Evolutionary conservation across 2,113 vertebrate genomes (phyloP).

Genomic region (Aspiorhynchus laticeps): DNA sequence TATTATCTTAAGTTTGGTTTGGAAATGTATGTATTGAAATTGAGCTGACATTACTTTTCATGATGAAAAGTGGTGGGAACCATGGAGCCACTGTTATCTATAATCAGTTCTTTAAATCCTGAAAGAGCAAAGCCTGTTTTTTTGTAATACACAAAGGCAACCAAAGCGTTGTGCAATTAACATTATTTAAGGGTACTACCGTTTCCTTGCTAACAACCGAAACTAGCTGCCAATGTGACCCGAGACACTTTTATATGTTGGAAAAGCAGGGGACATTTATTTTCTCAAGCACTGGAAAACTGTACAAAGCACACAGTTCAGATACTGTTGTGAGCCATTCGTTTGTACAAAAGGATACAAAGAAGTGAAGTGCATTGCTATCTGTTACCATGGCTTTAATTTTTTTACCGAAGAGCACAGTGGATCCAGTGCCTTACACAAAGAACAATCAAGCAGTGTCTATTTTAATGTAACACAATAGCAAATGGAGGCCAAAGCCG

Average conservation of each 20-base stretch:
- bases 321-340: background rate
- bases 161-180: background rate
- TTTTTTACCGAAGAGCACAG: slow-evolving; percentile 4
- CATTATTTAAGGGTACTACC: background rate
- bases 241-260: background rate
- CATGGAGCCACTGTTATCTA: background rate
- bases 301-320: background rate
- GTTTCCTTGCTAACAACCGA: slow-evolving; percentile 5
- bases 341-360: background rate
- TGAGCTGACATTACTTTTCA: slow-evolving; percentile 5
- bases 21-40: slow-evolving; percentile 6
- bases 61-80: slow-evolving; percentile 7
- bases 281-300: slow-evolving; percentile 17
- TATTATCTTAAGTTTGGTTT: slow-evolving; percentile 28
- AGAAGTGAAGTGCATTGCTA: slow-evolving; percentile 18
- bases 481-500: background rate
- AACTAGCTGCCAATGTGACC: background rate
- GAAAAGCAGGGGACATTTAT: background rate
- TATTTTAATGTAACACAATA: slow-evolving; percentile 23
- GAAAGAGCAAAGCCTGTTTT: background rate
- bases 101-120: background rate
- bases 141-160: background rate
- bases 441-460: background rate
- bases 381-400: slow-evolving; percentile 42
- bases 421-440: background rate